phyloP scores from a whole-genome alignment of 1,140 invertebrate species.

The Aphidius ervi region DNA sequence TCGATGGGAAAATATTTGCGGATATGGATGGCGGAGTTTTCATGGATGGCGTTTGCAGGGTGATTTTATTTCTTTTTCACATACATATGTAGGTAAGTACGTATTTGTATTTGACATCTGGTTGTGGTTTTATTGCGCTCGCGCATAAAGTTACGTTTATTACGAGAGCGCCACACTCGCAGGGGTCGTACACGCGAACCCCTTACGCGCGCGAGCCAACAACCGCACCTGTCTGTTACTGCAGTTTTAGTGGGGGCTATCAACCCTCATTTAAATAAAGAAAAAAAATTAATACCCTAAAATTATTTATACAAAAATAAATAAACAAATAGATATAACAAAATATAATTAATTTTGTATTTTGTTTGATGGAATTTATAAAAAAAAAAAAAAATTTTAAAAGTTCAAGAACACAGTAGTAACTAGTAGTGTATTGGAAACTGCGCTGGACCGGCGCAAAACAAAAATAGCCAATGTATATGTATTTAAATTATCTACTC shows the following conservation, averaged over 20 bases:
- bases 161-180: background rate
- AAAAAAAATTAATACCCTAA: too few relatives aligned
- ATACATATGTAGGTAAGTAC: background rate
- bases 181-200: slow-evolving; percentile 11
- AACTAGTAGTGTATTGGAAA: background rate
- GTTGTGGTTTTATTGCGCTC: slow-evolving; percentile 3
- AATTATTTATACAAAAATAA: background rate
- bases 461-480: slow-evolving; percentile 7
- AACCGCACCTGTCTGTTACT: background rate
- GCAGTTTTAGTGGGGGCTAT: too few relatives aligned
- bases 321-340: background rate
- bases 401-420: too few relatives aligned
- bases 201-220: slow-evolving; percentile 6
- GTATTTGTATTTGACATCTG: background rate
- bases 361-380: too few relatives aligned
- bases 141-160: background rate
- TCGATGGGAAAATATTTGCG: too few relatives aligned
- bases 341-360: too few relatives aligned
- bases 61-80: background rate
- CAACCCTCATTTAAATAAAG: too few relatives aligned
- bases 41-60: background rate
- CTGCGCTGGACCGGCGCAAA: slow-evolving; percentile 6
- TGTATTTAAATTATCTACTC: background rate
- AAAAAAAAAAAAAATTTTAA: too few relatives aligned
- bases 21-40: background rate